Base-by-base conservation (phyloP, 2,797 vertebrate genomes). In the Dipus sagitta region DNA sequence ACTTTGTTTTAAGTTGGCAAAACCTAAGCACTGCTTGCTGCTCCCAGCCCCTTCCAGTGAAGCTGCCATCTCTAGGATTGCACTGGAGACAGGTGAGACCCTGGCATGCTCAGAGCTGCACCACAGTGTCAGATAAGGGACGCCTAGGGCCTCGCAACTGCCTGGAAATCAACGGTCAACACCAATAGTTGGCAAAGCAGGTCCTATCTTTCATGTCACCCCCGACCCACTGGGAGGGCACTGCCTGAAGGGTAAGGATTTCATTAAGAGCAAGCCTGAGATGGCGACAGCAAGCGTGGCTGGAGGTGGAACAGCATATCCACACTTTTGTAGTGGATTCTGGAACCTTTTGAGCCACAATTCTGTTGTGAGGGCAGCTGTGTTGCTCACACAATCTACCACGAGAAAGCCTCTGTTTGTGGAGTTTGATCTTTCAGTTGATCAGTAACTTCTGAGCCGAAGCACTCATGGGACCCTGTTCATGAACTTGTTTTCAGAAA, bases 401-500 rank as follows among this genome's bases (percentile, higher is more conserved):
- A 86, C 30, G 32, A 72, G 88, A 76, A 76, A 67, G 64, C 18
- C 9, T 84, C 26, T 47, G 2, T 34, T 65, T 52, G 32, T 67
- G 70, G 72, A 32, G 24, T 87, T 75, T 71, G 64, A n/a, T 47
- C 62, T 92, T 24, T 67, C 62, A 3, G 42, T 32, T 65, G 78
- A 54, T 64, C n/a, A 28, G 23, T 67, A 71, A 68, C 60, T 78
- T 84, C 60, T 13, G 42, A 77, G 47, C 58, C 32, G 18, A 80
- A 71, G 34, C 15, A 30, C 24, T 47, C 3, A 15, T 12, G 82
- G 60, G 60, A 24, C 28, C 9, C 12, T 65, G 74, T 78, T 85
- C 23, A 6, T 6, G 52, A 90, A 91, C 28, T 58, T 67, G 77
- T 52, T 94, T 71, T 87, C 81, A 78, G 26, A 30, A 91, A 65